phyloP scores from a whole-genome alignment of 2,113 vertebrate genomes.

The Sceloporus tristichus region DNA sequence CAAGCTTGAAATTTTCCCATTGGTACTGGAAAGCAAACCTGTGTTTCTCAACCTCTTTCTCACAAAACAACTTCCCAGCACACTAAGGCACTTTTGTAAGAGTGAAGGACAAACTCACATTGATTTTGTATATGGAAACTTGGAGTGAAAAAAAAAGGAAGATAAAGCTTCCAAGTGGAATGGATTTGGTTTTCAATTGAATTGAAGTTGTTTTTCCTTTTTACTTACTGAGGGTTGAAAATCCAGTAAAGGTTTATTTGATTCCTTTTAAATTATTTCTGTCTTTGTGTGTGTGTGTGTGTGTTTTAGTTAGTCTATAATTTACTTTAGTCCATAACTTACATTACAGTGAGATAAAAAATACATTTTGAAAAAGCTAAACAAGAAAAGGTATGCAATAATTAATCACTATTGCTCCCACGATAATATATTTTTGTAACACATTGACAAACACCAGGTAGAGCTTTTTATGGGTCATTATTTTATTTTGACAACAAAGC shows the following conservation, averaged over 20 bases:
- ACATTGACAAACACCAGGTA: conserved; percentile 22
- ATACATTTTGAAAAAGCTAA: background rate
- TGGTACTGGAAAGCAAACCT: no score
- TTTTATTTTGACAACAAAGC: conserved; percentile 84
- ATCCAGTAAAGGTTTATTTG: background rate
- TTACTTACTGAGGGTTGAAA: background rate
- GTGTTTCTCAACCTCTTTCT: no score
- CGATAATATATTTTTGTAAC: background rate
- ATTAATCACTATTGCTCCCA: background rate
- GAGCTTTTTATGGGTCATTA: conserved; percentile 59
- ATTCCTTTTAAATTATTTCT: background rate
- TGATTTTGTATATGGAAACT: background rate
- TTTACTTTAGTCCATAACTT: background rate
- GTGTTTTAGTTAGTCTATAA: background rate
- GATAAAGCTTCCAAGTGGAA: background rate
- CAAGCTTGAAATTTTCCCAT: no score
- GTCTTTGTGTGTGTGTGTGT: background rate
- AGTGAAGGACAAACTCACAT: background rate
- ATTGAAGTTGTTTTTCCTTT: background rate
- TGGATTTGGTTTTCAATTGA: background rate
- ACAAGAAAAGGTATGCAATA: background rate
- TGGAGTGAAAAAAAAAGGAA: background rate
- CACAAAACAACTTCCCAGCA: no score
- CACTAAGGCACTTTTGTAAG: background rate
- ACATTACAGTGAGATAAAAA: background rate